These are phyloP conservation scores for Antheraea assamensis DNA, from an alignment of 2,888 invertebrate species.

Conservation along the genomic window DNA sequence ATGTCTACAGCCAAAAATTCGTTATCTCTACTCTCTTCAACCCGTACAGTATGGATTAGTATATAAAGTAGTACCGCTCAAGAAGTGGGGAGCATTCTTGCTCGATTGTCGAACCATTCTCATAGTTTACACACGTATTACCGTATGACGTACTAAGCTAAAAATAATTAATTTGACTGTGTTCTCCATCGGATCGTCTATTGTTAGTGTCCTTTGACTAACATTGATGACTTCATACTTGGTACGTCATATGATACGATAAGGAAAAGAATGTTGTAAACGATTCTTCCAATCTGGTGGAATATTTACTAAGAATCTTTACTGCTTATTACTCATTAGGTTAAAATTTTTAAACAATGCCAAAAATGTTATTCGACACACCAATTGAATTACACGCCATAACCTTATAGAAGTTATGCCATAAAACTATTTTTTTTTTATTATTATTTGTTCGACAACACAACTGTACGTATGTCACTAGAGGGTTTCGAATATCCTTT, in stretches of 20 bases:
- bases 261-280: background rate
- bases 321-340: background rate
- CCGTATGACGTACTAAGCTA: too few species aligned
- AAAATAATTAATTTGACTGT: too few species aligned
- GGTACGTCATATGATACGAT: background rate
- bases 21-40: too few species aligned
- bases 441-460: constrained; percentile 23
- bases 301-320: background rate
- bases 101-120: too few species aligned
- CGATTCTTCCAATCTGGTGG: background rate
- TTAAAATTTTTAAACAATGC: background rate
- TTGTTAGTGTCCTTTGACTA: too few species aligned
- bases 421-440: background rate
- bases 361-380: background rate
- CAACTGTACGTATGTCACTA: constrained; percentile 43
- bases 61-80: too few species aligned
- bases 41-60: too few species aligned
- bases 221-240: too few species aligned
- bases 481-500: constrained; percentile 65
- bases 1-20: too few species aligned
- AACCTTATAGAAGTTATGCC: background rate
- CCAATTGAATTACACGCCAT: background rate
- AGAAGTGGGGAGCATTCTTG: too few species aligned
- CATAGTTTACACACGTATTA: too few species aligned
- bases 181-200: too few species aligned